Evolutionary conservation across 2,888 invertebrate species (phyloP), one percentile per base, ranked within the genome.

Genomic region (Automeris io): DNA sequence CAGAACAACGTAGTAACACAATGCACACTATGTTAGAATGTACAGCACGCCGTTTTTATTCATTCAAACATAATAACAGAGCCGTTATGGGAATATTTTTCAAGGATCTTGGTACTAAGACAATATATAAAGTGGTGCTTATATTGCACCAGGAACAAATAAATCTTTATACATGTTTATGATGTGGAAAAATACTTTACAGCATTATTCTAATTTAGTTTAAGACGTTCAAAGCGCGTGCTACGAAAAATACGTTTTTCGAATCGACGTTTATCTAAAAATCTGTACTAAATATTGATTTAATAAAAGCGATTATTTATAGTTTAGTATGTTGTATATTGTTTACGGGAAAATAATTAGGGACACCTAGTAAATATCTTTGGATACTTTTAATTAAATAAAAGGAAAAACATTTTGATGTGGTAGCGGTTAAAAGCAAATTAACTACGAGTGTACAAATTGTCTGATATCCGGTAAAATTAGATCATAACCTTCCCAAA

Each of bases 1-100:
- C 70, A 63, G 61, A 51, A 59, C 53, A 54, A 55, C 57, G 51
- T 59, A 52, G 63, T 45, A 49, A 42, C 50, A 37, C 47, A 40
- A 43, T 45, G 33, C 42, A 37, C 25, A 54, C 51, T 50, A 47
- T 52, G 52, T 57, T 39, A 59, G 37, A 45, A 50, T 50, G 47
- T 54, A 61, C 51, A 59, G 54, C 46, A 46, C 48, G 46, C 37
- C 49, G 41, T 46, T 51, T n/a, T 54, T 57, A 52, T 59, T 51
- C 49, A 47, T 43, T n/a, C 40, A 42, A 37, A 42, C 40, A 43
- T 42, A 50, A 42, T 45, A 49, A 49, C 41, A 45, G 35, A 54
- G 50, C 47, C 46, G 49, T 55, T 54, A 56, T 52, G 45, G 33
- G 40, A 35, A 43, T 41, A 44, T 43, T 44, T 48, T 29, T 45